Conservation (phyloP, 2,888 invertebrate species). For the Archips crataeganus region DNA sequence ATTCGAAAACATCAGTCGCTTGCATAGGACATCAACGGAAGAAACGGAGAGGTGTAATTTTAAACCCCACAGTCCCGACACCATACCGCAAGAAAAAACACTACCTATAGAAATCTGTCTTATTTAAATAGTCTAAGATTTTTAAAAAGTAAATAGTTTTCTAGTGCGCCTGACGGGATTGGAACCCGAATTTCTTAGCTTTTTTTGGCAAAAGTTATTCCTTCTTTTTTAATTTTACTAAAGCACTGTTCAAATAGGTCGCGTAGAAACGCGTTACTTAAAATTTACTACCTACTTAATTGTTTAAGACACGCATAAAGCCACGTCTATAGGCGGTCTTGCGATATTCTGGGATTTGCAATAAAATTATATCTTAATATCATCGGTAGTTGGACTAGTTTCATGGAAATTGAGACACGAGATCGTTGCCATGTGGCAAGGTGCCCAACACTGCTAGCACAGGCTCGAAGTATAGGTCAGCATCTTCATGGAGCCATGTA, state of each 20-base stretch:
- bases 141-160: too few relatives aligned
- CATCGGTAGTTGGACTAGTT: slow-evolving; percentile 53
- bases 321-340: background rate
- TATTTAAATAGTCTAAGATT: too few relatives aligned
- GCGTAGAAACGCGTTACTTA: background rate
- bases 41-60: too few relatives aligned
- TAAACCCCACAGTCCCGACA: too few relatives aligned
- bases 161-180: too few relatives aligned
- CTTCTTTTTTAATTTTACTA: too few relatives aligned
- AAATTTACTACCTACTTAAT: background rate
- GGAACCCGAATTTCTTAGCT: too few relatives aligned
- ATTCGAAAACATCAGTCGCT: too few relatives aligned
- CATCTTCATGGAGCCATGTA: slow-evolving; percentile 26
- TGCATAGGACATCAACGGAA: too few relatives aligned
- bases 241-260: background rate
- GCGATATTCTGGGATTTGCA: background rate
- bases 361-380: slow-evolving; percentile 44
- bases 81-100: too few relatives aligned
- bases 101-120: too few relatives aligned
- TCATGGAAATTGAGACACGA: slow-evolving; percentile 60
- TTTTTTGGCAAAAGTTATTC: too few relatives aligned
- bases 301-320: background rate
- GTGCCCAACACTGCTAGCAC: slow-evolving; percentile 57
- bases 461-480: slow-evolving; percentile 23
- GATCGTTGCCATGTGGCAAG: slow-evolving; percentile 71